Percentiles rank a stretch among this genome's conserved stretches.
Evolutionary conservation across 2,888 invertebrate species (phyloP).

Genomic region (Mesochorus sp.): DNA sequence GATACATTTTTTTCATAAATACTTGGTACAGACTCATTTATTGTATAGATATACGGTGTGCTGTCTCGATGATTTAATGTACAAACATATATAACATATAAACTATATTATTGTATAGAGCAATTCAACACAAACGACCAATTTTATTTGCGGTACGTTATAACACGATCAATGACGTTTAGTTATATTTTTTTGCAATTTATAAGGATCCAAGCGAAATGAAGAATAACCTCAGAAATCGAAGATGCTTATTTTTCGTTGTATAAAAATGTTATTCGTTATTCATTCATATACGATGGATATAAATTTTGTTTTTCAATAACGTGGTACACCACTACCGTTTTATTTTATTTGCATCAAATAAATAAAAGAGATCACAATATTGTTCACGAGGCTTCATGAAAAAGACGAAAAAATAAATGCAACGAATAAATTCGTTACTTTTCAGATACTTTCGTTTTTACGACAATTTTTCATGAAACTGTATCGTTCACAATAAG

Average conservation of each 20-base stretch:
- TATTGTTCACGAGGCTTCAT: no score
- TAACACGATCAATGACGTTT: conserved; percentile 38
- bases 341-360: no score
- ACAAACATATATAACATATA: conserved; percentile 61
- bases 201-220: conserved; percentile 9
- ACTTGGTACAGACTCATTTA: conserved; percentile 55
- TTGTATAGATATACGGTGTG: conserved; percentile 44
- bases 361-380: no score
- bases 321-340: no score
- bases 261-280: background rate
- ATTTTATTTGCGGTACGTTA: background rate
- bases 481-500: background rate
- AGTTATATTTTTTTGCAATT: background rate
- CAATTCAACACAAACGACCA: conserved; percentile 26
- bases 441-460: background rate
- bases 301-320: background rate
- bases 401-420: background rate
- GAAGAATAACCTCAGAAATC: background rate
- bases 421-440: background rate
- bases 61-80: conserved; percentile 55
- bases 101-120: conserved; percentile 49
- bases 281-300: background rate
- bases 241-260: background rate
- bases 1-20: conserved; percentile 45
- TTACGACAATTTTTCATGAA: background rate